Evolutionary conservation across 2,888 invertebrate genomes (phyloP).

Genomic region (Phengaris alcon): DNA sequence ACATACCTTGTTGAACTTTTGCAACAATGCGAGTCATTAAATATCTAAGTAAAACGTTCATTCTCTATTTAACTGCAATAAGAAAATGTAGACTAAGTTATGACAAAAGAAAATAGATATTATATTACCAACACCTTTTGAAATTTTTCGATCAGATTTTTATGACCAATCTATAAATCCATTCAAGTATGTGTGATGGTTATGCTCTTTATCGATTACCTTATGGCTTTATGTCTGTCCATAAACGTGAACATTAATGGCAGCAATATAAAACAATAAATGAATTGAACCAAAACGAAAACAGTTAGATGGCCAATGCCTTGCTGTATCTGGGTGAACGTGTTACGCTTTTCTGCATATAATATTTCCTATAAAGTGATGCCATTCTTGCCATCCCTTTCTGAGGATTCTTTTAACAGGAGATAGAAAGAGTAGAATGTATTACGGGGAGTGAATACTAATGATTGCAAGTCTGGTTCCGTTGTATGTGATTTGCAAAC

Average conservation of each 20-base stretch:
- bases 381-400: slow-evolving; percentile 30
- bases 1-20: no score
- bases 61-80: no score
- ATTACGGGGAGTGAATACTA: slow-evolving; percentile 21
- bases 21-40: no score
- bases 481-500: slow-evolving; percentile 16
- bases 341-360: slow-evolving; percentile 42
- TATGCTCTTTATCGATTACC: not conserved
- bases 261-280: not conserved
- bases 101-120: no score
- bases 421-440: slow-evolving; percentile 30
- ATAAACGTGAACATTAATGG: slow-evolving; percentile 6
- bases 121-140: no score
- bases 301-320: slow-evolving; percentile 28
- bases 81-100: no score
- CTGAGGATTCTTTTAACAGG: slow-evolving; percentile 20
- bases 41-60: no score
- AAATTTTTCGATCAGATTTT: no score
- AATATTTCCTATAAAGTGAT: slow-evolving; percentile 36
- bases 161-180: no score
- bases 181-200: no score
- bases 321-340: slow-evolving; percentile 45
- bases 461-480: slow-evolving; percentile 24
- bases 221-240: not conserved
- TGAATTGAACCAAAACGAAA: slow-evolving; percentile 19